A percentile compares a stretch with the other conserved stretches of the same genome.
Evolutionary conservation across 2,888 invertebrate species (phyloP).

Genomic region (Eristalis intricaria): DNA sequence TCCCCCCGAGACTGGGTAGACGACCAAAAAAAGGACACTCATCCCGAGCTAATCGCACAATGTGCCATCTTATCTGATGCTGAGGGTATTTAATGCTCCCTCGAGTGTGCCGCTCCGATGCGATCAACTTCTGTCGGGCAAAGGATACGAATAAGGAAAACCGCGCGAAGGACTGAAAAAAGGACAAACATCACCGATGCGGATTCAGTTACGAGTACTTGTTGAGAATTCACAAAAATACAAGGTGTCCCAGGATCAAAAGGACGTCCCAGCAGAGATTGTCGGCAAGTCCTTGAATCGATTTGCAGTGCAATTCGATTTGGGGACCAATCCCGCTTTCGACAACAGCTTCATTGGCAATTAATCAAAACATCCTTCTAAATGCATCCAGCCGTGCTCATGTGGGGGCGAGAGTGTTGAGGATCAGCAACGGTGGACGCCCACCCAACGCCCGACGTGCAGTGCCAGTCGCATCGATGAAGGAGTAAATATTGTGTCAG

Average conservation of each 20-base stretch:
- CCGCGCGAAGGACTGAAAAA: neutral
- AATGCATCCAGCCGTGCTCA: conserved; percentile 30
- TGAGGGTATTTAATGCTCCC: conserved; percentile 16
- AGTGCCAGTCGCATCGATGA: conserved; percentile 7
- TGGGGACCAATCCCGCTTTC: neutral
- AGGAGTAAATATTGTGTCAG: conserved; percentile 38
- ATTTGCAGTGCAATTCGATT: neutral
- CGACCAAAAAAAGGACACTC: conserved; percentile 28
- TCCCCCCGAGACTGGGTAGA: neutral
- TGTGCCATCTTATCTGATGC: conserved; percentile 44
- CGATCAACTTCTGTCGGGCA: conserved; percentile 1
- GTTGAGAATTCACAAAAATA: neutral
- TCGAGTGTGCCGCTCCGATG: conserved; percentile 34
- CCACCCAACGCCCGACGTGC: neutral
- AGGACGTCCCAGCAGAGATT: conserved; percentile 20
- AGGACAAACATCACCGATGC: neutral
- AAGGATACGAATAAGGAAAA: neutral
- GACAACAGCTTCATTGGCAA: conserved; percentile 37
- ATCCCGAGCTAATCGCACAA: conserved; percentile 42
- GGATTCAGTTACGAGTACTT: too few relatives aligned
- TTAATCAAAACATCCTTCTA: conserved; percentile 46
- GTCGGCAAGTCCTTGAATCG: conserved; percentile 11
- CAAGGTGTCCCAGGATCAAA: neutral
- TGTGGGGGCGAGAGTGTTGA: neutral
- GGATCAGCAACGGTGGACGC: neutral